A percentile compares a stretch with the other conserved stretches of the same genome.
These are phyloP conservation scores for Apostichopus parvimensis DNA, from an alignment of 35 echinoderm and acorn worm species.

Conservation along the genomic window DNA sequence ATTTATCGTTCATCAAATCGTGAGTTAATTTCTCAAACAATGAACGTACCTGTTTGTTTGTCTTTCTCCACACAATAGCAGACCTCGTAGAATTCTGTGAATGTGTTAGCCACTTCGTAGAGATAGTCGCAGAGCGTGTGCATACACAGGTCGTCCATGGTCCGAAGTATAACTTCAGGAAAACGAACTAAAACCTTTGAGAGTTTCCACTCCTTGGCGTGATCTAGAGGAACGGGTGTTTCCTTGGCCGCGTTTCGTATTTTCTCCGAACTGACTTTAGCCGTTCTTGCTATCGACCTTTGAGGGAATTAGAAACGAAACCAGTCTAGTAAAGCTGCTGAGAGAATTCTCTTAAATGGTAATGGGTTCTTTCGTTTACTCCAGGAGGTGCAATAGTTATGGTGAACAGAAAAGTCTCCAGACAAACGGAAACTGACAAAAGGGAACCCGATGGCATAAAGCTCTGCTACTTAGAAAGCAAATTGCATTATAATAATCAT, in stretches of 20 bases:
- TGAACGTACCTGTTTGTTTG: constrained; percentile 73
- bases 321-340: not conserved
- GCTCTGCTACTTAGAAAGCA: too few relatives aligned
- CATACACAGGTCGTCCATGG: constrained; percentile 83
- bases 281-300: constrained; percentile 93
- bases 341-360: too few relatives aligned
- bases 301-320: not conserved
- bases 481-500: too few relatives aligned
- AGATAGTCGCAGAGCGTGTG: constrained; percentile 94
- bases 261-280: constrained; percentile 65
- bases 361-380: too few relatives aligned
- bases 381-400: too few relatives aligned
- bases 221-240: constrained; percentile 62
- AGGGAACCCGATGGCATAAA: too few relatives aligned
- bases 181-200: constrained; percentile 81
- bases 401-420: too few relatives aligned
- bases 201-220: constrained; percentile 98
- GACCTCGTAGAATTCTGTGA: constrained; percentile 98
- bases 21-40: too few relatives aligned
- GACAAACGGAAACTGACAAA: too few relatives aligned
- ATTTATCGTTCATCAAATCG: too few relatives aligned
- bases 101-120: constrained; percentile 91
- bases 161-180: constrained; percentile 74
- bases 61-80: constrained; percentile 96
- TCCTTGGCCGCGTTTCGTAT: constrained; percentile 62